A percentile compares a stretch with the other conserved stretches of the same genome.
phyloP scores from a whole-genome alignment of 2,888 invertebrate genomes.

The Priocnemis perturbator region DNA sequence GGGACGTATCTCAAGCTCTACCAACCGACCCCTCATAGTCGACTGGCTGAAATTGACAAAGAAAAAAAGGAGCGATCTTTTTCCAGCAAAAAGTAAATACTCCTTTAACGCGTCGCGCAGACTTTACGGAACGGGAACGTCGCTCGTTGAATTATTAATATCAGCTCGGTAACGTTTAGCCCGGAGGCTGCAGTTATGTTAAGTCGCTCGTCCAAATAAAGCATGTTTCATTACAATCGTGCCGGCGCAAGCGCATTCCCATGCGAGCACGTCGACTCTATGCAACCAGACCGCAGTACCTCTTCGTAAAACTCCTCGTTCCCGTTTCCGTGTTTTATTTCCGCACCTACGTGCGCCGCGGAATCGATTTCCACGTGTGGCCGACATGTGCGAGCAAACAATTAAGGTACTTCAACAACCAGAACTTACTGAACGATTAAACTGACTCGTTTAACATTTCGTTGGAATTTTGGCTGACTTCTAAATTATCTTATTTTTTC shows the following conservation, averaged over 20 bases:
- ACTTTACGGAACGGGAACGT: constrained; percentile 44
- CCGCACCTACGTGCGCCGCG: neutral
- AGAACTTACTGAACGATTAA: too few species aligned
- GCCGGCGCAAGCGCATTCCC: constrained; percentile 15
- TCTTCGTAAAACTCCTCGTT: constrained; percentile 14
- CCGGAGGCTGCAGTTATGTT: constrained; percentile 15
- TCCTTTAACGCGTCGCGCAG: constrained; percentile 27
- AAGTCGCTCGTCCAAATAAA: constrained; percentile 26
- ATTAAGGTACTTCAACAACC: too few species aligned
- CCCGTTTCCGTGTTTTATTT: constrained; percentile 10
- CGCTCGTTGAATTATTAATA: constrained; percentile 55
- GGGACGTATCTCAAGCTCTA: too few species aligned
- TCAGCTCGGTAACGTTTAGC: neutral
- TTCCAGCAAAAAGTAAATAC: too few species aligned
- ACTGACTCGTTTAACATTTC: too few species aligned
- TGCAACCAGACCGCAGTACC: constrained; percentile 12
- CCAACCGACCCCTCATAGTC: too few species aligned
- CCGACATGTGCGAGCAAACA: too few species aligned
- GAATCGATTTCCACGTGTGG: neutral
- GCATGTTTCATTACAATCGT: constrained; percentile 35
- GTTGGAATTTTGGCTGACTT: too few species aligned
- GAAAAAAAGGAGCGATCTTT: too few species aligned
- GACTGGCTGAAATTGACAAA: too few species aligned
- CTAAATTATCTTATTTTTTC: too few species aligned
- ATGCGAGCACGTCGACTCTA: constrained; percentile 7